Percentiles rank a stretch among this genome's conserved stretches.
Evolutionary conservation across 2,113 vertebrate genomes (phyloP).

Genomic region (Phocoena sinus): DNA sequence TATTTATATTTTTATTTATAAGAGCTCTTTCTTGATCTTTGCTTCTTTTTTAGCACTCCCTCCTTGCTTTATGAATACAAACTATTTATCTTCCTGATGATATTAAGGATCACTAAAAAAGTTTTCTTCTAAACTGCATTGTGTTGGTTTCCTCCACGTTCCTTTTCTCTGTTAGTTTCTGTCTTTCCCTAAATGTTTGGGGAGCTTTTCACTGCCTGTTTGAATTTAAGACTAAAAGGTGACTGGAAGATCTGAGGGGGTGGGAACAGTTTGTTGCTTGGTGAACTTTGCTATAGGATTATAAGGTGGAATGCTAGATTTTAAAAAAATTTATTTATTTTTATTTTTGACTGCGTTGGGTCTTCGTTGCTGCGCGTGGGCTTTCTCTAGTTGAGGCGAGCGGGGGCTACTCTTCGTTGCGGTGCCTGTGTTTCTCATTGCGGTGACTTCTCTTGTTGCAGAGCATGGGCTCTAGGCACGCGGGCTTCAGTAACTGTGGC

Average conservation of each 20-base stretch:
- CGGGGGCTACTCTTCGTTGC: too few species aligned
- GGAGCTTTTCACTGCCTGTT: background rate
- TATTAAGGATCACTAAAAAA: background rate
- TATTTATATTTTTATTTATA: background rate
- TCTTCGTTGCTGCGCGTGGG: too few species aligned
- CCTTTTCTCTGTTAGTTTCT: background rate
- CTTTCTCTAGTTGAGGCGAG: too few species aligned
- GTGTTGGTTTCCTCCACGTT: conserved; percentile 16
- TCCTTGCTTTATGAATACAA: background rate
- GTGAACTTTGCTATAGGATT: conserved; percentile 3
- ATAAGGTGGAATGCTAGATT: background rate
- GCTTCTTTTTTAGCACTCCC: background rate
- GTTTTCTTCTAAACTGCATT: background rate
- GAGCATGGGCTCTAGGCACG: too few species aligned
- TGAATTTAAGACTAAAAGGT: background rate
- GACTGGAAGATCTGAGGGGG: background rate
- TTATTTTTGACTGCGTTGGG: too few species aligned
- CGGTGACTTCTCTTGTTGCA: too few species aligned
- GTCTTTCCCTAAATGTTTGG: background rate
- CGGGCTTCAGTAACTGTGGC: too few species aligned
- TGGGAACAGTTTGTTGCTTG: background rate
- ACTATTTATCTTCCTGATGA: background rate
- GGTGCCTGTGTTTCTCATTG: too few species aligned
- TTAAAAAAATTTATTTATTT: background rate
- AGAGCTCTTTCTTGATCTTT: background rate